phyloP scores from a whole-genome alignment of 2,888 invertebrate species.

The Pandemis cinnamomeana region DNA sequence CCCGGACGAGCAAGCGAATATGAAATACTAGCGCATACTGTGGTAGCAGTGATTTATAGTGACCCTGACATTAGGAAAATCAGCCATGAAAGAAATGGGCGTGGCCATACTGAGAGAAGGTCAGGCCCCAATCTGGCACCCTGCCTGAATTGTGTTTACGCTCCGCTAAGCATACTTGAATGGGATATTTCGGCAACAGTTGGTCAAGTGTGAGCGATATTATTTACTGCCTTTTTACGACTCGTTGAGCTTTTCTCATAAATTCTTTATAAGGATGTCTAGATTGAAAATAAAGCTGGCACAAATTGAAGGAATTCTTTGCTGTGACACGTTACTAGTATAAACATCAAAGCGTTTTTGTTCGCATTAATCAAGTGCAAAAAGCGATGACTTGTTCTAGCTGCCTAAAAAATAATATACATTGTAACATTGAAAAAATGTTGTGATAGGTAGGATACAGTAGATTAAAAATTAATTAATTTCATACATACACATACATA shows the following conservation, averaged over 20 bases:
- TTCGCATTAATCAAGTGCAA: too few relatives aligned
- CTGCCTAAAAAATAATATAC: too few relatives aligned
- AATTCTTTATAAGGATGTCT: not conserved
- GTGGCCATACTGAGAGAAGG: slow-evolving; percentile 7
- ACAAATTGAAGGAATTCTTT: not conserved
- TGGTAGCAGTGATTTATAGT: not conserved
- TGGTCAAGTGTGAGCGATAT: slow-evolving; percentile 4
- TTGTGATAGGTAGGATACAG: too few relatives aligned
- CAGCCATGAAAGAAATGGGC: slow-evolving; percentile 24
- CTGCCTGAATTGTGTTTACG: slow-evolving; percentile 12
- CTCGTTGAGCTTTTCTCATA: not conserved
- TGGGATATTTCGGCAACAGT: slow-evolving; percentile 20
- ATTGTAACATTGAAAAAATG: too few relatives aligned
- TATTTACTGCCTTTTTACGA: slow-evolving; percentile 5
- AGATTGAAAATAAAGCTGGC: not conserved
- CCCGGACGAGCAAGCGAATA: too few relatives aligned
- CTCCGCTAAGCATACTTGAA: slow-evolving; percentile 14
- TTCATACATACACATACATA: too few relatives aligned
- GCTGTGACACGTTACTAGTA: not conserved
- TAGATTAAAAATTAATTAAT: too few relatives aligned
- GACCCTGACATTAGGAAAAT: slow-evolving; percentile 22
- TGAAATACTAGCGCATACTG: not conserved
- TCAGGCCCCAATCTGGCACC: slow-evolving; percentile 15
- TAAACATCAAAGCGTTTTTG: too few relatives aligned
- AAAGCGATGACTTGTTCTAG: too few relatives aligned